These are phyloP conservation scores for Phenacoccus solenopsis DNA, from an alignment of 1,140 invertebrate genomes.

Conservation along the genomic window DNA sequence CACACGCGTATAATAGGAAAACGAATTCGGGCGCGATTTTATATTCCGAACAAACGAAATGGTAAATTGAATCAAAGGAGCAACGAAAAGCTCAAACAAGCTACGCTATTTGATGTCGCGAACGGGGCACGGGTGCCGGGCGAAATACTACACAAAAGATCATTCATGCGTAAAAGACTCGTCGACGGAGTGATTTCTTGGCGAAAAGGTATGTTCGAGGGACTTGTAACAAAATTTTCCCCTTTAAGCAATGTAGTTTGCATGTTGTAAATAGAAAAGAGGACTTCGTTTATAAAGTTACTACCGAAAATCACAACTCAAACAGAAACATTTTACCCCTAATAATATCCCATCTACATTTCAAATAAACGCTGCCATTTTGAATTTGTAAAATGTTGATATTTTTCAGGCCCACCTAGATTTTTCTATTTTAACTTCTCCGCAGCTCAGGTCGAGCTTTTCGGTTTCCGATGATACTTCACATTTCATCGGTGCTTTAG, in stretches of 20 bases:
- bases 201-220: neutral
- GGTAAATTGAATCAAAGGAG: constrained; percentile 8
- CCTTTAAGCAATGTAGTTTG: constrained; percentile 4
- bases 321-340: constrained; percentile 16
- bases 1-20: neutral
- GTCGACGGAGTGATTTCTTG: constrained; percentile 6
- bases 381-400: constrained; percentile 9
- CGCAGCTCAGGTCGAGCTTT: neutral
- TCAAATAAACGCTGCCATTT: constrained; percentile 15
- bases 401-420: neutral
- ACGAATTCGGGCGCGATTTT: constrained; percentile 1
- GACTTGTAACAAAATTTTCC: constrained; percentile 13
- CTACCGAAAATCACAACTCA: constrained; percentile 16
- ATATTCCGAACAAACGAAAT: constrained; percentile 10
- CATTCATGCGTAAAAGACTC: constrained; percentile 16
- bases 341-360: constrained; percentile 16
- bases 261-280: constrained; percentile 4
- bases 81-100: constrained; percentile 9
- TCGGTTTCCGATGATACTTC: too few relatives aligned
- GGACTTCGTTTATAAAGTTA: constrained; percentile 13
- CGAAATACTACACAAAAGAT: constrained; percentile 13
- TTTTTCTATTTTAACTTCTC: neutral
- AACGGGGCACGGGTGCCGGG: neutral
- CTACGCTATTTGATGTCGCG: constrained; percentile 6
- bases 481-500: too few relatives aligned